Base-by-base conservation (phyloP, 1,140 invertebrate genomes). In the Heliconius hermathena region DNA sequence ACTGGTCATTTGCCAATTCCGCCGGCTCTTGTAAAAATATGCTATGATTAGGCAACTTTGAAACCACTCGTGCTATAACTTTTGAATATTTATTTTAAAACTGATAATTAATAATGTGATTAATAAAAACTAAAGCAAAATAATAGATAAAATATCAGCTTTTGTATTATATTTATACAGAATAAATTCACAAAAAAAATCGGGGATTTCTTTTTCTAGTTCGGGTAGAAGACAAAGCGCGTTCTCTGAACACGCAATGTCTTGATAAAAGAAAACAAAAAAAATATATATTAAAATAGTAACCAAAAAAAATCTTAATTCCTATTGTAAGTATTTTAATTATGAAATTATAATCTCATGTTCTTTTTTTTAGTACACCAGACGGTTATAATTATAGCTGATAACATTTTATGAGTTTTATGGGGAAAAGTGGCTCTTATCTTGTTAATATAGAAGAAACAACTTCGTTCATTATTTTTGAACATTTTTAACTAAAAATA, bases 1-100 rank as follows among this genome's bases (percentile, higher is more conserved):
- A 72, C 71, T 72, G 71, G 71, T 72, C 29, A 72, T 72, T 72
- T 72, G 71, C 71, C 71, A 72, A 41, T 72, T 41, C 71, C n/a
- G 36, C 71, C 4, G 29, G 33, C 36, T 72, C 36, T 41, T 72
- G n/a, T 38, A 66, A 66, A 66, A 66, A 72, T 72, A 72, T 41
- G 18, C 71, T 72, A 29, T 66, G 60, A 66, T 41, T 72, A 72
- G 71, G 71, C 36, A 72, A 72, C 71, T 72, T 72, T 1, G 18
- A 72, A 41, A 72, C 18, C 33, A 72, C 71, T 72, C 29, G 29
- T 46, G 20, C 22, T 66, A 66, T 29, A 66, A 60, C 57, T 46
- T 60, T 66, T 16, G 1, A 66, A 13, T 66, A 66, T 29, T 66
- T 66, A 11, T 29, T 22, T 66, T 66, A 29, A 66, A 66, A 66